phyloP scores from a whole-genome alignment of 1,140 invertebrate species.

The Drosophila tropicalis region DNA sequence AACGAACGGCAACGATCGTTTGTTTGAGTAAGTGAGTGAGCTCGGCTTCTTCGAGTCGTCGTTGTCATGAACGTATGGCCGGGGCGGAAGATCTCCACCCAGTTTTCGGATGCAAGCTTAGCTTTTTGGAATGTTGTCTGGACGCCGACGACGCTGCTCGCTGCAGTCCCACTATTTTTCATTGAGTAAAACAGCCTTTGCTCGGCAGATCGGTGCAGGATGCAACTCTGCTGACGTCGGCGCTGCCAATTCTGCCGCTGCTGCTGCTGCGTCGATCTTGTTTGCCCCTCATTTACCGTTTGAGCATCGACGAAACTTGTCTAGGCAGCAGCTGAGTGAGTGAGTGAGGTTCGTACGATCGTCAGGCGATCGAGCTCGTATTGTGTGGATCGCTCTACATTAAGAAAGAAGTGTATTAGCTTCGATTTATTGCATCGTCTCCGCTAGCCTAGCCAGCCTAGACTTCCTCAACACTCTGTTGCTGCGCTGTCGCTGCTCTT shows the following conservation, averaged over 20 bases:
- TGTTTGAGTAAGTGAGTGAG: conserved; percentile 5
- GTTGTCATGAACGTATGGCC: conserved; percentile 40
- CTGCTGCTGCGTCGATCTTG: conserved; percentile 39
- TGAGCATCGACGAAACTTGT: conserved; percentile 62
- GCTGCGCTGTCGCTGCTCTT: not conserved
- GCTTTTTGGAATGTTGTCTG: conserved; percentile 65
- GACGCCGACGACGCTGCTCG: conserved; percentile 26
- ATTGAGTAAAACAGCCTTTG: conserved; percentile 72
- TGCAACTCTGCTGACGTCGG: conserved; percentile 48
- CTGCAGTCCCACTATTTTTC: conserved; percentile 57
- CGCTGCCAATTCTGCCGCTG: conserved; percentile 19
- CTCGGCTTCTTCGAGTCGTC: conserved; percentile 37
- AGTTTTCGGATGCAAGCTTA: conserved; percentile 77
- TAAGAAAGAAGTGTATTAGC: conserved; percentile 82
- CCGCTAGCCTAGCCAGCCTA: conserved; percentile 28
- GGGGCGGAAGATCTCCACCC: conserved; percentile 83
- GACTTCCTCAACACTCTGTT: conserved; percentile 22
- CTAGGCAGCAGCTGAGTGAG: conserved; percentile 58
- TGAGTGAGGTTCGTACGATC: conserved; percentile 17
- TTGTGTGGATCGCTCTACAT: conserved; percentile 70
- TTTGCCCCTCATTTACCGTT: conserved; percentile 74
- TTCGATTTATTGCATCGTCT: conserved; percentile 79
- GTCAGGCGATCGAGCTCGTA: conserved; percentile 24
- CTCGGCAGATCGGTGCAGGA: conserved; percentile 57
- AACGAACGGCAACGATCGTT: conserved; percentile 21